Base-by-base conservation (phyloP, 2,888 invertebrate genomes). In the Pegoplata infirma region DNA sequence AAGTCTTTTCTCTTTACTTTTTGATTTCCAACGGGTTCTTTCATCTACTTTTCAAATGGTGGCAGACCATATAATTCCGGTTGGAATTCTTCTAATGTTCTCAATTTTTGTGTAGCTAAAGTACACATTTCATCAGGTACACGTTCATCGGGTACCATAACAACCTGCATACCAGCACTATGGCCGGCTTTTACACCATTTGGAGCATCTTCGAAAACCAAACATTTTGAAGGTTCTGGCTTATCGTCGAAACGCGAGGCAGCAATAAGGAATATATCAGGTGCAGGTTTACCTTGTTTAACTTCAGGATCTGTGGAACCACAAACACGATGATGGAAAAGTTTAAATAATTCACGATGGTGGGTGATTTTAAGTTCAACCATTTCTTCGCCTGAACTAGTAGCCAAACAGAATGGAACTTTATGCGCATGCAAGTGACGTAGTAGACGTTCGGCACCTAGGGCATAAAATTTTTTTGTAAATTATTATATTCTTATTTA, bases 201-300 rank as follows among this genome's bases (percentile, higher is more conserved):
- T 0, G 95, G 95, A 0, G 98, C 95, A 90, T 98, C 98, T 90
- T 98, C 98, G 87, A 97, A 96, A 3, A 97, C 97, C 77, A 97
- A 89, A 85, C 96, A 95, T 8, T 86, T 79, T 7, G 83, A 90
- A 6, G 93, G 92, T 6, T 90, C 86, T 8, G 95, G 94, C 81
- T 92, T 91, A 80, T 94, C 93, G 0, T 91, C 88, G 88, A 97
- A 97, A 80, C 96, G 90, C 0, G 90, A 88, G 0, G 95, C 95
- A 68, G 94, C 93, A 0, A 97, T 92, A 14, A 95, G 87, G 86
- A 96, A 98, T 82, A 96, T 95, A 86, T 97, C 97, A 0, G 98
- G 98, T 68, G 93, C 92, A 0, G 98, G 98, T 90, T 98, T 98
- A 1, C 97, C 96, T 76, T 91, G 90, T 85, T 94, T 94, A 0